phyloP scores from a whole-genome alignment of 2,113 vertebrate species.

The Lota lota region DNA sequence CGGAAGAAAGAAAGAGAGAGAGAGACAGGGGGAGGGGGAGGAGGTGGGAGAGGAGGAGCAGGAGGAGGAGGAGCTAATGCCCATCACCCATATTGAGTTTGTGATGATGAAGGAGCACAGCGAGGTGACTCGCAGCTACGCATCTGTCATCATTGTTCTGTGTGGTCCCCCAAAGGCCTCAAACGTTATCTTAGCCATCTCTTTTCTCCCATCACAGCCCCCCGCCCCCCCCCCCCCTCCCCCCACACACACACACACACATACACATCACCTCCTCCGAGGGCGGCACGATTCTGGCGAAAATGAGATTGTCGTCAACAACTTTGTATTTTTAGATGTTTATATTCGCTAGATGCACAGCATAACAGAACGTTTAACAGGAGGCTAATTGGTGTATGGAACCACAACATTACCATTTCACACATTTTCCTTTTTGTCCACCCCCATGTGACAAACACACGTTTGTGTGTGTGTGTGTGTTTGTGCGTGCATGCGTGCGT shows the following conservation, averaged over 20 bases:
- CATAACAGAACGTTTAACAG: background rate
- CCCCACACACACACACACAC: slow-evolving; percentile 3
- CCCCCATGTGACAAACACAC: background rate
- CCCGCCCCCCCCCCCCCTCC: background rate
- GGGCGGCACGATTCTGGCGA: slow-evolving; percentile 45
- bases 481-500: slow-evolving; percentile 3
- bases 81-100: slow-evolving; percentile 56
- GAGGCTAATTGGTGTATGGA: background rate
- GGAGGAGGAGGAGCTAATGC: slow-evolving; percentile 16
- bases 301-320: no score
- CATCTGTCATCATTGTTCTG: slow-evolving; percentile 61
- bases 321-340: background rate
- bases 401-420: no score
- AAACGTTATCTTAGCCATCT: slow-evolving; percentile 41
- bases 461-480: no score
- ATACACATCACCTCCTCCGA: slow-evolving; percentile 39
- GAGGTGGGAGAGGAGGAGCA: background rate
- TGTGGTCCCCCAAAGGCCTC: slow-evolving; percentile 37
- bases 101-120: slow-evolving; percentile 62
- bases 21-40: background rate
- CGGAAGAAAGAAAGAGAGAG: background rate
- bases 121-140: slow-evolving; percentile 59
- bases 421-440: no score
- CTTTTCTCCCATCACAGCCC: slow-evolving; percentile 40
- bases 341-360: no score